phyloP scores from a whole-genome alignment of 2,113 vertebrate genomes.

The Mesitornis unicolor region DNA sequence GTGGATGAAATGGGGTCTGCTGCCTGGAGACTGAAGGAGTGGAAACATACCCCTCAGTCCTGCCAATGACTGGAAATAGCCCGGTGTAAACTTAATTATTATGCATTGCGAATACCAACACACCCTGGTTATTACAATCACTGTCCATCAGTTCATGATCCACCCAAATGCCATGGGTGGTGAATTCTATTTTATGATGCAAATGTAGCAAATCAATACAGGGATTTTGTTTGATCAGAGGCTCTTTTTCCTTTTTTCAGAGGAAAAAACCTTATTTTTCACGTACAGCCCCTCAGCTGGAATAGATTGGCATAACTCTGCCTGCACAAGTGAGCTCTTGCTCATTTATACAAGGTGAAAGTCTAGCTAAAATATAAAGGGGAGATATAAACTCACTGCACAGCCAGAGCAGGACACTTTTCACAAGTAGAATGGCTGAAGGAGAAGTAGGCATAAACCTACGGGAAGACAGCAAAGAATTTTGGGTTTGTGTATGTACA shows the following conservation, averaged over 20 bases:
- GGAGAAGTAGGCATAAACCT: neutral
- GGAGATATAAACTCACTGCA: neutral
- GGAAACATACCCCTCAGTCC: neutral
- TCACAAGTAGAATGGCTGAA: neutral
- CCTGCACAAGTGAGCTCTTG: neutral
- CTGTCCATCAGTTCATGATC: slow-evolving; percentile 1
- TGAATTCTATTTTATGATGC: slow-evolving; percentile 66
- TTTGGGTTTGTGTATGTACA: neutral
- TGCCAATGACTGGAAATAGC: neutral
- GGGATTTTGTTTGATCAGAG: slow-evolving; percentile 12
- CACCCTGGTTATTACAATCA: slow-evolving; percentile 1
- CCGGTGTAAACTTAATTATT: neutral
- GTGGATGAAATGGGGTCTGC: neutral
- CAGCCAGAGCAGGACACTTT: neutral
- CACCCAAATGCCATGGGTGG: neutral
- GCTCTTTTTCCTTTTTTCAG: neutral
- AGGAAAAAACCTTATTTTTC: neutral
- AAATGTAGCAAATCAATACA: slow-evolving; percentile 36
- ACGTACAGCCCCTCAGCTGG: neutral
- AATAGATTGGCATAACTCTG: neutral
- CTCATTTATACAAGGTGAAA: neutral
- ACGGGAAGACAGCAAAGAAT: neutral
- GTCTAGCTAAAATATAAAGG: neutral
- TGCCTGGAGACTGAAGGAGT: neutral
- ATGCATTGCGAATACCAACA: neutral